Base-by-base conservation (phyloP, 2,797 vertebrate genomes). In the Chaetodon trifasciatus region DNA sequence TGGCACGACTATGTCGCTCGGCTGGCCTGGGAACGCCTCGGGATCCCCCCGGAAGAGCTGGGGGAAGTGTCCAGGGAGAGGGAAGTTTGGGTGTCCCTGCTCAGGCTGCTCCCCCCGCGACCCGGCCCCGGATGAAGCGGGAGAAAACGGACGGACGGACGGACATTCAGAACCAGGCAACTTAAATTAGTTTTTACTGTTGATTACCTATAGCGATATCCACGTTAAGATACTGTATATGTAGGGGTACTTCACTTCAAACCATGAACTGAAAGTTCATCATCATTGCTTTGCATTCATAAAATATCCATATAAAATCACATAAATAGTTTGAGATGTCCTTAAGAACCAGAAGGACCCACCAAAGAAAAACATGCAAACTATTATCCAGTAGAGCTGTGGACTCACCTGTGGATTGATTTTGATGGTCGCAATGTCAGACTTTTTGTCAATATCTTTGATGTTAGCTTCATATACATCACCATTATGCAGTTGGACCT, bases 371-470 rank as follows among this genome's bases (percentile, higher is more conserved):
- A 56, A 13, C 28, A 65, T 13, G 4, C 8, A 49, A 60, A 60
- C 5, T 7, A 11, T 13, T 16, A 60, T 62, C 11, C 17, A 21
- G 46, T n/a, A 8, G 4, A 40, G 17, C 24, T 2, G 28, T 19
- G 17, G 15, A 60, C 89, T 90, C 75, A 98, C 98, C 92, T 94
- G 96, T 39, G 98, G 88, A 74, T 96, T 96, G 86, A 98, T 96
- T 92, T 97, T 97, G 91, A 99, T 97, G 40, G 97, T 99, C 65
- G 98, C 98, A 2, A 99, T 98, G 89, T 99, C 98, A 0, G 97
- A 97, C 86, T 98, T 99, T 88, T 97, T 97, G 91, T 99, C 97
- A 2, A 98, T 97, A 89, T 98, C 97, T 88, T 94, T 96, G 88
- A 99, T 97, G 19, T 86, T 96, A 75, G 98, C 98, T 83, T 98